A percentile compares a stretch with the other conserved stretches of the same genome.
Conservation (phyloP, 2,888 invertebrate genomes). For the Linyphia triangularis region DNA sequence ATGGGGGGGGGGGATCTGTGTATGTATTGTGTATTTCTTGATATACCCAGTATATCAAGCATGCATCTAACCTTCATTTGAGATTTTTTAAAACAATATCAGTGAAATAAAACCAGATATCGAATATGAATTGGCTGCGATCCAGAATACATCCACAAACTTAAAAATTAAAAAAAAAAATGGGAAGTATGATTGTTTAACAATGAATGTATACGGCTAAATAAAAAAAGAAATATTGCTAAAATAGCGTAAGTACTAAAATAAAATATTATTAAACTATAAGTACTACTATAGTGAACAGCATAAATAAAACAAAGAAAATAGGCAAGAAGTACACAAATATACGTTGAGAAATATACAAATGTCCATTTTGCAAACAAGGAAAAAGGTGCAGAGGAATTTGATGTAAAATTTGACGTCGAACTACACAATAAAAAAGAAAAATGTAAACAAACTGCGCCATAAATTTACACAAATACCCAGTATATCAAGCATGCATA, state of each 20-base stretch:
- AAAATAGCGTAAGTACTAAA: not conserved
- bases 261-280: not conserved
- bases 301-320: not conserved
- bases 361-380: too few species aligned
- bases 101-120: not conserved
- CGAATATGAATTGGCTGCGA: not conserved
- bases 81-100: not conserved
- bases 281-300: not conserved
- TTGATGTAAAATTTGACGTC: not conserved
- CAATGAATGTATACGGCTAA: too few species aligned
- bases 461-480: not conserved
- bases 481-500: not conserved
- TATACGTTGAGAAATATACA: too few species aligned
- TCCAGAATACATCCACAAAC: not conserved
- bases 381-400: not conserved
- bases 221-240: too few species aligned
- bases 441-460: not conserved
- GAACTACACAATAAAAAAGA: not conserved
- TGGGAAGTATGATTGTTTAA: not conserved
- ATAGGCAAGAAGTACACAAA: not conserved
- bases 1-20: too few species aligned
- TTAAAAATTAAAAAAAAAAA: not conserved
- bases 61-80: too few species aligned
- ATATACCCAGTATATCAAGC: too few species aligned
- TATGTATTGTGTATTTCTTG: too few species aligned